Evolutionary conservation across 2,113 vertebrate genomes (phyloP).

Genomic region (Meles meles): DNA sequence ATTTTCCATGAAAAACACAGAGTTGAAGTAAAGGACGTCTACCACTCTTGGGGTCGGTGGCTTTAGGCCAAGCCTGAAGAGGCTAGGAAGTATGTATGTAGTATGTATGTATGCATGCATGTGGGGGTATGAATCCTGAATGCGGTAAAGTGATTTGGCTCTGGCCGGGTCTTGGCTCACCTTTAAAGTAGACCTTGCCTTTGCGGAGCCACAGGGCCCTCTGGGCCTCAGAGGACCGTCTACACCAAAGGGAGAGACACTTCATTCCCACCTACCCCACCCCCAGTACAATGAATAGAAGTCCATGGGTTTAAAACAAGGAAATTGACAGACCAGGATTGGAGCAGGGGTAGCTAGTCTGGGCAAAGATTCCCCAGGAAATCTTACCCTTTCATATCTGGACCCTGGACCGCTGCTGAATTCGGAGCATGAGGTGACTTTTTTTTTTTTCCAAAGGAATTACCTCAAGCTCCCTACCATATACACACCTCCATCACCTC

Average conservation of each 20-base stretch:
- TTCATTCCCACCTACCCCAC: background rate
- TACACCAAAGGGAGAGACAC: background rate
- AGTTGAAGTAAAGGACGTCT: background rate
- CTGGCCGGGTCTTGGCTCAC: accelerated
- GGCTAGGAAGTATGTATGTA: background rate
- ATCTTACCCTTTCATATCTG: background rate
- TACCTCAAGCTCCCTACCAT: background rate
- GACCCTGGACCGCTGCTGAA: background rate
- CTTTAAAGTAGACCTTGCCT: background rate
- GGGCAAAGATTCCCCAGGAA: background rate
- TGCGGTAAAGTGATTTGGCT: background rate
- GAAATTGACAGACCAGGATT: background rate
- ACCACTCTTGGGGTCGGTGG: background rate
- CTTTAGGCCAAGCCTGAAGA: background rate
- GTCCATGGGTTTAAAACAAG: background rate
- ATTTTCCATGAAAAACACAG: background rate
- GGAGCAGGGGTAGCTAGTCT: background rate
- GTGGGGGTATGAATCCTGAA: background rate
- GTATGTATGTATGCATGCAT: too few relatives aligned
- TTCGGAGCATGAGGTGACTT: background rate
- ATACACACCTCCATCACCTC: background rate
- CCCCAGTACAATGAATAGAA: background rate
- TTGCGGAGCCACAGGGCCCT: background rate
- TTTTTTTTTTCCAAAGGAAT: background rate
- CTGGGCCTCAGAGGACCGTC: background rate